These are phyloP conservation scores for Anhinga rufa DNA, from an alignment of 2,113 vertebrate genomes.

Conservation along the genomic window DNA sequence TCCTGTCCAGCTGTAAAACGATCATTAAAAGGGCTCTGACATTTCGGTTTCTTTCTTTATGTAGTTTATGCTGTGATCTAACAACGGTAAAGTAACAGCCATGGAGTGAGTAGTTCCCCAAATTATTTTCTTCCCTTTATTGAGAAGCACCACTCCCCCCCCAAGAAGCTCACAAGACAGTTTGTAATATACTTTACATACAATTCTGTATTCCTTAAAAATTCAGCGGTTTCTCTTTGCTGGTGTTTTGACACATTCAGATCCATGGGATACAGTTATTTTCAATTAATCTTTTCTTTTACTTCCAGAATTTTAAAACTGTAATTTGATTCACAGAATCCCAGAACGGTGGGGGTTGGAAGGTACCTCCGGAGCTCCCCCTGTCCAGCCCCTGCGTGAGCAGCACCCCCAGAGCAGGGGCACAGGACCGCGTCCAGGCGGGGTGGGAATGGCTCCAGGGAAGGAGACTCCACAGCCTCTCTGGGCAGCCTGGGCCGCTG, in stretches of 20 bases:
- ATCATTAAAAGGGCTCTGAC: conserved; percentile 25
- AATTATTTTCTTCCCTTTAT: not conserved
- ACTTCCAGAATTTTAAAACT: not conserved
- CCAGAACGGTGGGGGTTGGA: too few species aligned
- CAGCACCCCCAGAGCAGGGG: too few species aligned
- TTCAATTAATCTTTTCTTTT: not conserved
- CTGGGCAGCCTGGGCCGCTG: too few species aligned
- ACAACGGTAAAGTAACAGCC: not conserved
- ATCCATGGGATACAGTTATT: not conserved
- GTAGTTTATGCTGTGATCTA: not conserved
- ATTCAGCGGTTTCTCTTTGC: not conserved
- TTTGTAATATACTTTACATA: not conserved
- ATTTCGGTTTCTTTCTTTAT: not conserved
- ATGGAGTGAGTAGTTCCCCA: not conserved
- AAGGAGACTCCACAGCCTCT: too few species aligned
- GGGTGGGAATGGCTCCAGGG: too few species aligned
- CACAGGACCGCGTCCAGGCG: too few species aligned
- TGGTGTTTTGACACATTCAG: not conserved
- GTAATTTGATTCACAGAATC: not conserved
- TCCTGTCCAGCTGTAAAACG: not conserved
- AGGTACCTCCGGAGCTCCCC: too few species aligned
- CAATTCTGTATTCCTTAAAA: not conserved
- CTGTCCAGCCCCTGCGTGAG: too few species aligned
- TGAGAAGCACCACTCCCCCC: not conserved
- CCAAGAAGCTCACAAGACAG: not conserved